Evolutionary conservation across 2,113 vertebrate genomes (phyloP).

Genomic region (Parus major): DNA sequence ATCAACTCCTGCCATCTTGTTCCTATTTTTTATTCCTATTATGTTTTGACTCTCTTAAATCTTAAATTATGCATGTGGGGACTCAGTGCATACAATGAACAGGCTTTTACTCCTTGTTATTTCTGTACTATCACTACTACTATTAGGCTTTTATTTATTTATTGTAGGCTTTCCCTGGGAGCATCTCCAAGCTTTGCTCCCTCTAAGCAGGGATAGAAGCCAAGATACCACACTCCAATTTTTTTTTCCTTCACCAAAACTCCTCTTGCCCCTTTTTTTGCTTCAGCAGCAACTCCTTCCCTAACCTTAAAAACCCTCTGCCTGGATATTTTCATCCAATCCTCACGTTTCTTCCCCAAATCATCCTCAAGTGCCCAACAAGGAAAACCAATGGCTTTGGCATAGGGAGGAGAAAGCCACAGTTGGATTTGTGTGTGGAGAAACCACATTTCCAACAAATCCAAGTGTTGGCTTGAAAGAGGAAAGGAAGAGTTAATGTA

Average conservation of each 20-base stretch:
- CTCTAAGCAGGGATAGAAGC: background rate
- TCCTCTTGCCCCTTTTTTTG: background rate
- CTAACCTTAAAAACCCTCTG: background rate
- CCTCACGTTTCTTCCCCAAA: background rate
- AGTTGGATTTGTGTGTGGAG: background rate
- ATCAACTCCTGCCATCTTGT: no score
- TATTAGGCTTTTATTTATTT: background rate
- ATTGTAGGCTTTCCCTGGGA: background rate
- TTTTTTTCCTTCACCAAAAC: background rate
- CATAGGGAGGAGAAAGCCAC: background rate
- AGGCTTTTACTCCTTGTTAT: background rate
- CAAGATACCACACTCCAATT: background rate
- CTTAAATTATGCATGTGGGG: background rate
- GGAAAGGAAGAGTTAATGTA: background rate
- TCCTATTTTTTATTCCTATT: background rate
- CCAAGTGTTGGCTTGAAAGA: background rate
- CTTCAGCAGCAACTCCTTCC: background rate
- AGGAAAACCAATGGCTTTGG: background rate
- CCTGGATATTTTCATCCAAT: background rate
- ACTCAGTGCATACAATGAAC: rapidly evolving
- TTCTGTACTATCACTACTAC: background rate
- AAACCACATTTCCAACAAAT: background rate
- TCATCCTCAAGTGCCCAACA: background rate
- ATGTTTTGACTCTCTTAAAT: background rate
- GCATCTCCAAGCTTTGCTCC: background rate